Conservation (phyloP, 2,797 vertebrate genomes). For the Helarctos malayanus region DNA sequence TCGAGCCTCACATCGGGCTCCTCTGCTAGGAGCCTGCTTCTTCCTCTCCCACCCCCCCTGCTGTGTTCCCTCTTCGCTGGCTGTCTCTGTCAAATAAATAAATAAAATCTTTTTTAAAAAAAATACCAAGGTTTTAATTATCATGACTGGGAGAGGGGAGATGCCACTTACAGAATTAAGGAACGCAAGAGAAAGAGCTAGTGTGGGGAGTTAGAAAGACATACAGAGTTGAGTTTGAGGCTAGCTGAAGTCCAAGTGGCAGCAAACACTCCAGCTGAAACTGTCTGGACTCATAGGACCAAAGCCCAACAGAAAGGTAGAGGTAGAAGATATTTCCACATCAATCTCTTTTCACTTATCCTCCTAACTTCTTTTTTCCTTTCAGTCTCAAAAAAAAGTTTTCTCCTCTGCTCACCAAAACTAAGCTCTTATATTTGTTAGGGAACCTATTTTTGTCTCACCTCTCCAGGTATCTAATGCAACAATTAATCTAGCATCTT, state of each 20-base stretch:
- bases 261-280: conserved; percentile 38
- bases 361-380: neutral
- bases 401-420: conserved; percentile 47
- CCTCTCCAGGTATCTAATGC: conserved; percentile 18
- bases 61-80: too few relatives aligned
- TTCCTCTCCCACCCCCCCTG: too few relatives aligned
- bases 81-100: too few relatives aligned
- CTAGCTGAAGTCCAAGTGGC: conserved; percentile 36
- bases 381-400: conserved; percentile 39
- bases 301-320: conserved; percentile 8
- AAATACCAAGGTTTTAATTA: conserved; percentile 35
- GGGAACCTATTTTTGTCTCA: conserved; percentile 44
- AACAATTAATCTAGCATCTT: conserved; percentile 6
- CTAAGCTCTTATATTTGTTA: conserved; percentile 7
- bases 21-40: too few relatives aligned
- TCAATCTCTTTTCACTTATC: neutral
- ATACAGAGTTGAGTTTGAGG: conserved; percentile 14
- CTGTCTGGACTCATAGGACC: neutral
- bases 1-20: too few relatives aligned
- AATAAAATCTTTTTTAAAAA: too few relatives aligned
- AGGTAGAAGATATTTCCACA: neutral
- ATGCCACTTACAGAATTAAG: conserved; percentile 26
- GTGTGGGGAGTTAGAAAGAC: conserved; percentile 15
- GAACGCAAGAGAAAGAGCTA: conserved; percentile 19
- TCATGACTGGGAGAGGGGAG: neutral